phyloP scores from a whole-genome alignment of 2,113 vertebrate species.

The Hymenochirus boettgeri region DNA sequence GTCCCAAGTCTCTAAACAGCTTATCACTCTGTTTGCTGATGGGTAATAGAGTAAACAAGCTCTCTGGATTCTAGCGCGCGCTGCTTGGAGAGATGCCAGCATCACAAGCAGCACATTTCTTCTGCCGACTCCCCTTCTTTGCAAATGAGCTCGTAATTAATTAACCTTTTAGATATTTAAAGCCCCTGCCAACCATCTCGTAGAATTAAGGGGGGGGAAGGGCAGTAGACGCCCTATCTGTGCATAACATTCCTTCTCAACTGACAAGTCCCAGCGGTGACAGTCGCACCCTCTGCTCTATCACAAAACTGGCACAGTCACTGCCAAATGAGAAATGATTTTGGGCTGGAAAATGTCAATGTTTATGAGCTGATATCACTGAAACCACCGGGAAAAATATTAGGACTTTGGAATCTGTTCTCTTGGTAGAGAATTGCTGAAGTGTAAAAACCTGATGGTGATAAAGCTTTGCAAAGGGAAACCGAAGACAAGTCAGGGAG shows the following conservation, averaged over 20 bases:
- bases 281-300: slow-evolving; percentile 20
- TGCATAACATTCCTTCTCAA: slow-evolving; percentile 27
- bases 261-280: slow-evolving; percentile 25
- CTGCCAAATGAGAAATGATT: slow-evolving; percentile 31
- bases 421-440: slow-evolving; percentile 31
- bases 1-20: not conserved
- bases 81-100: slow-evolving; percentile 10
- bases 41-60: not conserved
- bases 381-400: slow-evolving; percentile 26
- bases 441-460: slow-evolving; percentile 13
- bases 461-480: slow-evolving; percentile 22
- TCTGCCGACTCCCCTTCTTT: slow-evolving; percentile 16
- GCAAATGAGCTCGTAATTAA: slow-evolving; percentile 31
- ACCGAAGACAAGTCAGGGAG: slow-evolving; percentile 25
- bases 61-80: not conserved
- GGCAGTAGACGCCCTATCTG: slow-evolving; percentile 24
- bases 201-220: not conserved
- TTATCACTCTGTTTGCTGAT: slow-evolving; percentile 13
- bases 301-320: no score
- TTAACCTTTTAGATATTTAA: slow-evolving; percentile 28
- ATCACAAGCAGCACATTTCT: slow-evolving; percentile 25
- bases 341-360: slow-evolving; percentile 36
- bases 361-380: slow-evolving; percentile 36
- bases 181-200: slow-evolving; percentile 10
- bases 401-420: slow-evolving; percentile 10